Conservation (phyloP, 2,797 vertebrate species). For the Clarias pachynema region DNA sequence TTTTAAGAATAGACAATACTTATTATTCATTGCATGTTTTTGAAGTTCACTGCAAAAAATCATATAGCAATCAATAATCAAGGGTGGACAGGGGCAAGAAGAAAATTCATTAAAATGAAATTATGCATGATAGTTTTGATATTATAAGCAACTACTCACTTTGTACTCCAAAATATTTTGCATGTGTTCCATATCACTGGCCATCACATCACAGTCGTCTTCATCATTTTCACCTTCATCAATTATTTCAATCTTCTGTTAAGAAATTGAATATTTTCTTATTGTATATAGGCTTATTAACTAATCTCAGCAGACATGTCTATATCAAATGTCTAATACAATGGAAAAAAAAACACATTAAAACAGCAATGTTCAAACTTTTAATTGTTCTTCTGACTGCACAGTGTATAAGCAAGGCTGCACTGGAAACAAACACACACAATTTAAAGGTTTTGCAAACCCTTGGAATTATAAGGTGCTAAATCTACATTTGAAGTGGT, state of each 20-base stretch:
- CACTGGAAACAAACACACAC: slow-evolving; percentile 5
- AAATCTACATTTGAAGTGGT: no score
- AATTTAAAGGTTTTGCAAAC: not conserved
- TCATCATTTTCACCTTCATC: slow-evolving; percentile 86
- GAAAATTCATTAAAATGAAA: not conserved
- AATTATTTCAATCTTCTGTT: slow-evolving; percentile 92
- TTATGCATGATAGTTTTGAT: not conserved
- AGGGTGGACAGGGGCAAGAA: not conserved
- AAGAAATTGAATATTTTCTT: not conserved
- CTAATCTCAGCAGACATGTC: no score
- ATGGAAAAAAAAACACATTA: not conserved
- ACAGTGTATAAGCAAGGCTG: not conserved
- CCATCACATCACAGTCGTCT: slow-evolving; percentile 79
- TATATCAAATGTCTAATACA: not conserved
- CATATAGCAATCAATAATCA: not conserved
- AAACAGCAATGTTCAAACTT: not conserved
- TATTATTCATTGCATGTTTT: slow-evolving; percentile 3
- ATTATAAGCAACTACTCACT: slow-evolving; percentile 69
- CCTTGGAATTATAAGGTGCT: no score
- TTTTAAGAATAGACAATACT: not conserved
- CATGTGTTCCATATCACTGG: slow-evolving; percentile 90
- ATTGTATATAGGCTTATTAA: no score
- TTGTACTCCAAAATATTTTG: slow-evolving; percentile 92
- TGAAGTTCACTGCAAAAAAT: not conserved
- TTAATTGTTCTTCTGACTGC: not conserved